Evolutionary conservation across 2,888 invertebrate species (phyloP).

Genomic region (Nomada hirtipes): DNA sequence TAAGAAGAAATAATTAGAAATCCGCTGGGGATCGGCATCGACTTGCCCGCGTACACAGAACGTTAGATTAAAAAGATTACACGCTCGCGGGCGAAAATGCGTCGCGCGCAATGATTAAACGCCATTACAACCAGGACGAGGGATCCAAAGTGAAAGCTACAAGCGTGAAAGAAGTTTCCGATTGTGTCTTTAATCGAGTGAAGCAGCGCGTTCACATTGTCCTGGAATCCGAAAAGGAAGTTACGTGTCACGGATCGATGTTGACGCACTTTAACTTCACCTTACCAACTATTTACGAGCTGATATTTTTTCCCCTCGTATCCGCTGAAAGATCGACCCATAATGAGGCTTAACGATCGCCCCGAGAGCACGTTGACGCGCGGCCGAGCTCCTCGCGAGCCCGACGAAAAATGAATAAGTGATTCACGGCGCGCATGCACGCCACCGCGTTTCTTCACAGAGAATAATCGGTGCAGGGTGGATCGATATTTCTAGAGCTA

Average conservation of each 20-base stretch:
- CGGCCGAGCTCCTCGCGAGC: conserved; percentile 61
- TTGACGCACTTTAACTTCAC: conserved; percentile 53
- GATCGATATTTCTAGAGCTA: conserved; percentile 56
- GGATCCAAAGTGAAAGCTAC: conserved; percentile 8
- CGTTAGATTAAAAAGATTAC: no score
- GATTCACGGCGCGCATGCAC: conserved; percentile 77
- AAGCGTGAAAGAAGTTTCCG: conserved; percentile 10
- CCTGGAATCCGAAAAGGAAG: conserved; percentile 14
- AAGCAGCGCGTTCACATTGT: conserved; percentile 22
- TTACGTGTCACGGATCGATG: conserved; percentile 52
- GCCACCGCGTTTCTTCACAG: conserved; percentile 62
- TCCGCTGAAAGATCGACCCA: conserved; percentile 73
- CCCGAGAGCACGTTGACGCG: conserved; percentile 75
- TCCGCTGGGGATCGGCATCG: no score
- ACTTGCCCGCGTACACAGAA: no score
- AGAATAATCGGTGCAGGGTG: conserved; percentile 43
- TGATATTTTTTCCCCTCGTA: conserved; percentile 67
- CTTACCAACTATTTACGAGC: conserved; percentile 66
- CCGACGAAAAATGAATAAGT: conserved; percentile 77
- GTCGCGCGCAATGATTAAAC: conserved; percentile 6
- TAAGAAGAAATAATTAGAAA: no score
- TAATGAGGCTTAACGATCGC: conserved; percentile 78
- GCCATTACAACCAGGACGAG: not conserved
- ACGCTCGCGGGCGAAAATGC: no score
- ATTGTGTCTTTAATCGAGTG: conserved; percentile 5